Conservation (phyloP, 2,797 vertebrate genomes). For the Arctocebus calabarensis region DNA sequence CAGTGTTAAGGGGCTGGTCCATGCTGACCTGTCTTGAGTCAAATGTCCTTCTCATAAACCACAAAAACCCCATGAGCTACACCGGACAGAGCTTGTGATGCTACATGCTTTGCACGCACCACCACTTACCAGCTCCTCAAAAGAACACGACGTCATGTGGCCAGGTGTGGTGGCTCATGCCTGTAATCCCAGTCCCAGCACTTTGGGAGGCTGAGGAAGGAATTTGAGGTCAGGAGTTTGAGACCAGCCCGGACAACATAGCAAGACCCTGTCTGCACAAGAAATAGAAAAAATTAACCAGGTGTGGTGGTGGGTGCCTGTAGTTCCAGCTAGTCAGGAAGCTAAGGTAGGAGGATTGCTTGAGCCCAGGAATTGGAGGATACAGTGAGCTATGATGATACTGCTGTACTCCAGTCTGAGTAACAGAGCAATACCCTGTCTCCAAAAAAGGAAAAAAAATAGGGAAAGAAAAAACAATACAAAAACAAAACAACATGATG, state of each 20-base stretch:
- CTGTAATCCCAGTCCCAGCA: neutral
- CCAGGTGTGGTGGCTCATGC: neutral
- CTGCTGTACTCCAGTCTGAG: neutral
- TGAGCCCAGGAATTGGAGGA: neutral
- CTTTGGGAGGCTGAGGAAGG: neutral
- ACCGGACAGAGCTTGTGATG: accelerated
- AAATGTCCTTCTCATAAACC: neutral
- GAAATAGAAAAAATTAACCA: neutral
- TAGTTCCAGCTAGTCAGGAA: neutral
- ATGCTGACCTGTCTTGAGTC: accelerated
- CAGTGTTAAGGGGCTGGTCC: neutral
- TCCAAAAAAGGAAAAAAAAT: neutral
- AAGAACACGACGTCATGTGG: accelerated
- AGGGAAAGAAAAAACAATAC: too few relatives aligned
- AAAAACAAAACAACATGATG: accelerated
- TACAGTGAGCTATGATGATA: neutral
- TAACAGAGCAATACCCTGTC: neutral
- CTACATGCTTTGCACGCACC: accelerated
- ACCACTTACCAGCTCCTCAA: accelerated
- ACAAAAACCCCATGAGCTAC: accelerated
- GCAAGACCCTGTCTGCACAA: neutral
- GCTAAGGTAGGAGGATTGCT: neutral
- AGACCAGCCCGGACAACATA: neutral
- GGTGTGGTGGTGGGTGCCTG: neutral
- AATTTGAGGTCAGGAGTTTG: neutral